Conservation (phyloP, 2,888 invertebrate species). For the Caenorhabditis sp. region DNA sequence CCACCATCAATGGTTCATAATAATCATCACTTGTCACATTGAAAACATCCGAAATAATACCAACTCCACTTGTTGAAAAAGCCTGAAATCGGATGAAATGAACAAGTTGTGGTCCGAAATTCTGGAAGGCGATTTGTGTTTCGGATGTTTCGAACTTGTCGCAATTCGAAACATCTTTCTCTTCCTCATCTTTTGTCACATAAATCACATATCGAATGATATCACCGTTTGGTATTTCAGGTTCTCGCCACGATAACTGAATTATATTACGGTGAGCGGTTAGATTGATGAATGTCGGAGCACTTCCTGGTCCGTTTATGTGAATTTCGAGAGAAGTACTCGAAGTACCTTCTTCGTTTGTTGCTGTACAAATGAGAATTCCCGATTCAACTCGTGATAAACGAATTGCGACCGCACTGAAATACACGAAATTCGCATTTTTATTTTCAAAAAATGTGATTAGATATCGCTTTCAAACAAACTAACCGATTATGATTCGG, state of each 20-base stretch:
- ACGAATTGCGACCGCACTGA: conserved; percentile 33
- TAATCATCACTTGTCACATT: conserved; percentile 32
- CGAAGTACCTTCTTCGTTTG: conserved; percentile 39
- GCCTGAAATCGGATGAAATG: conserved; percentile 46
- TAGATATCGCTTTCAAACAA: too few species aligned
- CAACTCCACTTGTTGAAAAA: conserved; percentile 42
- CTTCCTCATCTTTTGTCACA: conserved; percentile 33
- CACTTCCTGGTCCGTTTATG: conserved; percentile 33
- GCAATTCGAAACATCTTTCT: conserved; percentile 47
- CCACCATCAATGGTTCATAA: conserved; percentile 37
- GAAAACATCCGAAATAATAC: conserved; percentile 42
- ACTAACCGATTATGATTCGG: conserved; percentile 26
- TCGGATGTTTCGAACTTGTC: conserved; percentile 43
- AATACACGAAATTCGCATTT: not conserved
- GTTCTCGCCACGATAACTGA: conserved; percentile 45
- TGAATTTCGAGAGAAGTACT: conserved; percentile 28
- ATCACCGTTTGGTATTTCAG: conserved; percentile 49
- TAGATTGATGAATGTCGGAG: conserved; percentile 38
- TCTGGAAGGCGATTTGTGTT: conserved; percentile 18
- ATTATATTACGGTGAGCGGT: conserved; percentile 47
- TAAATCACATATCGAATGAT: conserved; percentile 52
- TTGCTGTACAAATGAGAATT: conserved; percentile 20
- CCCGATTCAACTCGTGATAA: conserved; percentile 34
- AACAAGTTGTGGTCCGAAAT: conserved; percentile 11
- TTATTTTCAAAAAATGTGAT: too few species aligned